phyloP scores from a whole-genome alignment of 2,888 invertebrate genomes.

The Anthophora plumipes region DNA sequence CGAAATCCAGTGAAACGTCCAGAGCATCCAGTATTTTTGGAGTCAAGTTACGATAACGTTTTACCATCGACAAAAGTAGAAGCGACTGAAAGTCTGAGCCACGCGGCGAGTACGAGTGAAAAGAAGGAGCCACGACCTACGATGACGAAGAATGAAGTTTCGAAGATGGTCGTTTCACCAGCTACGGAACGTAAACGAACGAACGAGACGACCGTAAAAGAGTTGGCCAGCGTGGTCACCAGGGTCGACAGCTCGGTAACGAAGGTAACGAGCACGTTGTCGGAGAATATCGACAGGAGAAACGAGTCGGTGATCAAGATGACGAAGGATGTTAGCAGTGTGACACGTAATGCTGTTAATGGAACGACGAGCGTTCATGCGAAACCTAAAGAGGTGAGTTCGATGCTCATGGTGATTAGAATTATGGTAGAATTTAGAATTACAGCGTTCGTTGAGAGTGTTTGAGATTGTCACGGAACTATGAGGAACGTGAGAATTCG shows the following conservation, averaged over 20 bases:
- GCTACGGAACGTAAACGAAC: slow-evolving; percentile 36
- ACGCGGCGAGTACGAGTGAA: slow-evolving; percentile 42
- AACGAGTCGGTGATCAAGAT: slow-evolving; percentile 53
- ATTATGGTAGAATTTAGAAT: background rate
- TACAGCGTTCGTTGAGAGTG: background rate
- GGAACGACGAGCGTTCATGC: slow-evolving; percentile 69
- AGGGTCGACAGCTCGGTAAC: slow-evolving; percentile 70
- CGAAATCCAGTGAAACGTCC: slow-evolving; percentile 72
- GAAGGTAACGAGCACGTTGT: slow-evolving; percentile 66
- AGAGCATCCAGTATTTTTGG: slow-evolving; percentile 75
- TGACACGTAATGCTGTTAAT: slow-evolving; percentile 64
- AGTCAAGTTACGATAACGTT: slow-evolving; percentile 77
- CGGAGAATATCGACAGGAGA: slow-evolving; percentile 38
- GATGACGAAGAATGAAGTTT: slow-evolving; percentile 39
- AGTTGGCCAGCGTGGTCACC: slow-evolving; percentile 65
- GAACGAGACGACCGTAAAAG: slow-evolving; percentile 39
- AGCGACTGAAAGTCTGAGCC: slow-evolving; percentile 77
- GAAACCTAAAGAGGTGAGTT: slow-evolving; percentile 79
- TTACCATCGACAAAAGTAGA: slow-evolving; percentile 71
- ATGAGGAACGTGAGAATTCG: too few relatives aligned
- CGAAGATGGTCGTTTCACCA: slow-evolving; percentile 47
- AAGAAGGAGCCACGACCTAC: slow-evolving; percentile 47
- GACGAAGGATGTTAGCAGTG: slow-evolving; percentile 70
- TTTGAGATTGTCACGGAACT: too few relatives aligned
- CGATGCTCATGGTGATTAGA: background rate